Conservation (phyloP, 2,113 vertebrate species). For the Parus major region DNA sequence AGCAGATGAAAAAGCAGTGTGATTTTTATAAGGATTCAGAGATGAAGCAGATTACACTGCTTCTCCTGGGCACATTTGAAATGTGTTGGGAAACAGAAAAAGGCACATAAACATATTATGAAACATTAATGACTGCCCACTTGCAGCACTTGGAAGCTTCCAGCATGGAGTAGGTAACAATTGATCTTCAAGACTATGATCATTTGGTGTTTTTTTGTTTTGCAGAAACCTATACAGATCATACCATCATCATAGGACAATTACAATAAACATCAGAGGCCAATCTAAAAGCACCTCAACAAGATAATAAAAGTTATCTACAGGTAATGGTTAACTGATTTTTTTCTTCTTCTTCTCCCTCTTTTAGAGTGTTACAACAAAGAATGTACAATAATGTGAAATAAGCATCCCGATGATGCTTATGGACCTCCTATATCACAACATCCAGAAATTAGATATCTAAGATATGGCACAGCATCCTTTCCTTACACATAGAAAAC, state of each 20-base stretch:
- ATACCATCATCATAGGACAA: neutral
- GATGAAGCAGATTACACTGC: neutral
- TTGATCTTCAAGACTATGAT: neutral
- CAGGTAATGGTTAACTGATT: neutral
- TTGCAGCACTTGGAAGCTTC: neutral
- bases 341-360: neutral
- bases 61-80: neutral
- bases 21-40: neutral
- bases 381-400: neutral
- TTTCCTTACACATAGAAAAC: neutral
- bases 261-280: neutral
- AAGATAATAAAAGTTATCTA: neutral
- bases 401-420: neutral
- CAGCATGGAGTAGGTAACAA: neutral
- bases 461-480: neutral
- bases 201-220: neutral
- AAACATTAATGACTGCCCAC: neutral
- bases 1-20: constrained; percentile 4
- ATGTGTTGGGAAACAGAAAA: neutral
- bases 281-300: neutral
- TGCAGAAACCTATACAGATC: neutral
- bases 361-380: neutral
- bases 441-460: neutral
- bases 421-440: neutral
- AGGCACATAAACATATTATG: neutral